Evolutionary conservation across 2,888 invertebrate genomes (phyloP).

Genomic region (Nemotelus pantherinus): DNA sequence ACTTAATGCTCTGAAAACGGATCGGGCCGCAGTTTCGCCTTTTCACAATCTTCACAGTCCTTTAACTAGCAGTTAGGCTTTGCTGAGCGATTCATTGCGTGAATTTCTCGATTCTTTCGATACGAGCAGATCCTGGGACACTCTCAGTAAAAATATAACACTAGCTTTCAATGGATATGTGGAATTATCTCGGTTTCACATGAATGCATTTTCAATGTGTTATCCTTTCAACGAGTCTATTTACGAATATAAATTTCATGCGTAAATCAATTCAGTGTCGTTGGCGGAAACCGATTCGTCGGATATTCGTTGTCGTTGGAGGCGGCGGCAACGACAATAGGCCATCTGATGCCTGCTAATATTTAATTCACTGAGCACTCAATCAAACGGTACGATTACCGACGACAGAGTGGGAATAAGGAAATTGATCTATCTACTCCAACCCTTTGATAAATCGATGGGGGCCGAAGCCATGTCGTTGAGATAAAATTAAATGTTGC

Average conservation of each 20-base stretch:
- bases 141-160: background rate
- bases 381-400: slow-evolving; percentile 13
- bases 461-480: too few species aligned
- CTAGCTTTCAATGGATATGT: background rate
- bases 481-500: too few species aligned
- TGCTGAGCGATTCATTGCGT: background rate
- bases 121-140: slow-evolving; percentile 2
- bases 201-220: slow-evolving; percentile 40
- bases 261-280: slow-evolving; percentile 30
- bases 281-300: background rate
- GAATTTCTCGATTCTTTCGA: background rate
- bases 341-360: slow-evolving; percentile 15
- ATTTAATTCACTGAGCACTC: slow-evolving; percentile 39
- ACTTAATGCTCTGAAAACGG: slow-evolving; percentile 35
- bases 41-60: background rate
- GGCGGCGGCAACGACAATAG: background rate
- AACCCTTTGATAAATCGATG: too few species aligned
- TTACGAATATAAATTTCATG: slow-evolving; percentile 17
- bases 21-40: background rate
- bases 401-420: too few species aligned
- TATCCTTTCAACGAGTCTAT: slow-evolving; percentile 12
- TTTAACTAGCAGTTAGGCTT: background rate
- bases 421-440: too few species aligned
- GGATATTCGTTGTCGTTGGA: background rate
- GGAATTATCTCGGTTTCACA: slow-evolving; percentile 49